Evolutionary conservation across 2,113 vertebrate genomes (phyloP), one percentile per base, ranked within the genome.

Genomic region (Oreotrochilus melanogaster): DNA sequence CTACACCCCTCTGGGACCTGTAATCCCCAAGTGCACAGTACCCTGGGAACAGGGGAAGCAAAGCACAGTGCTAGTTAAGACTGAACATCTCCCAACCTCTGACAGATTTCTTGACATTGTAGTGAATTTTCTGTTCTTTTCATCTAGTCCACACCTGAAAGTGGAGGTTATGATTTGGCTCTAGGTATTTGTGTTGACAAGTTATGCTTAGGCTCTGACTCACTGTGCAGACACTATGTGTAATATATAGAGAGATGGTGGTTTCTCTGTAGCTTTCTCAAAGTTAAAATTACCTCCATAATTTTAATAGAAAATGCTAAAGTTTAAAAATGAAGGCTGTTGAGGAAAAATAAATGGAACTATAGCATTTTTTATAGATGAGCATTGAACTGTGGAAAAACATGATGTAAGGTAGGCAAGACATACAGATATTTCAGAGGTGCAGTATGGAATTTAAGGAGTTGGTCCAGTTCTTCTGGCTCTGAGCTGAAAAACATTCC

Each of bases 111-210:
- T 95, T 91, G 82, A 72, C 37, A 15, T 30, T 47, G 58, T 58
- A 76, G 61, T 62, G 71, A 10, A 17, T 93, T 80, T 94, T 88
- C 67, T 95, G 1, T 47, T 93, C 50, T 88, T 93, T 90, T 95
- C 71, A 86, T 88, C 86, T 82, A 80, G 67, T 92, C 75, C 42
- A 58, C 67, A 88, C 88, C 90, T 88, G 57, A 21, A 70, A 90
- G 86, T 50, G 42, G 31, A 86, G 72, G 31, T 92, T 88, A 28
- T 37, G 82, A 45, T 73, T 88, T 83, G 88, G 75, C 86, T 88
- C 8, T 56, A 31, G 78, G 71, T 61, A 16, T 62, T 70, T 47
- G 51, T 30, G 56, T 88, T 90, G 92, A 95, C 67, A 93, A 80
- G 74, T n/a, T 76, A 45, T 89, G 88, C 82, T 88, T 51, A 25